These are phyloP conservation scores for Melolontha melolontha DNA, from an alignment of 2,888 invertebrate species.

Conservation along the genomic window DNA sequence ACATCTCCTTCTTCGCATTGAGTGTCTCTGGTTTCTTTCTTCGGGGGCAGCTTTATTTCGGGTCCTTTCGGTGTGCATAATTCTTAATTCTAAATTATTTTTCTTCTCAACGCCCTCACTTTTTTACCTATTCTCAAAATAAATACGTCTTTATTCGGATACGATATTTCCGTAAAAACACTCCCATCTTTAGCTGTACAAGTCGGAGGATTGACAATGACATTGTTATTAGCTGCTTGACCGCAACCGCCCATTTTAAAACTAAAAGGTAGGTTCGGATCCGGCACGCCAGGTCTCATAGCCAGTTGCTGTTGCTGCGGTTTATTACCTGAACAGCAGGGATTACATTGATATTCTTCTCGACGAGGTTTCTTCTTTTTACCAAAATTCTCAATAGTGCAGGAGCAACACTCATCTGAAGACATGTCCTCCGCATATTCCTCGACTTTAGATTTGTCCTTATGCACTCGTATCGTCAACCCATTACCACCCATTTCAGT, in stretches of 20 bases:
- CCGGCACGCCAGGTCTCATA: slow-evolving; percentile 56
- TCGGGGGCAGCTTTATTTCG: slow-evolving; percentile 69
- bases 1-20: slow-evolving; percentile 73
- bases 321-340: slow-evolving; percentile 25
- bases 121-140: slow-evolving; percentile 82
- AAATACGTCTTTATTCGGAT: slow-evolving; percentile 79
- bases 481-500: slow-evolving; percentile 76
- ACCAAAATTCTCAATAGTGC: slow-evolving; percentile 50
- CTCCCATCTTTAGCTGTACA: slow-evolving; percentile 69
- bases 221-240: slow-evolving; percentile 54
- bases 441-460: slow-evolving; percentile 68
- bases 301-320: slow-evolving; percentile 48
- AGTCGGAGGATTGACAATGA: slow-evolving; percentile 65
- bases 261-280: slow-evolving; percentile 56
- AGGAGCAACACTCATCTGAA: slow-evolving; percentile 61
- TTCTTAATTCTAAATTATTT: slow-evolving; percentile 77
- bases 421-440: slow-evolving; percentile 65
- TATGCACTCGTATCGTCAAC: slow-evolving; percentile 73
- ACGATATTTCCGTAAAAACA: slow-evolving; percentile 70
- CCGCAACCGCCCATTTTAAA: slow-evolving; percentile 53
- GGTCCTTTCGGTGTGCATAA: slow-evolving; percentile 79
- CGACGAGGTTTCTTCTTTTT: slow-evolving; percentile 60
- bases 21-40: slow-evolving; percentile 74
- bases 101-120: slow-evolving; percentile 78
- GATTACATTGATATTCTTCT: slow-evolving; percentile 28